Evolutionary conservation across 2,113 vertebrate genomes (phyloP).

Genomic region (Hemiprocne comata): DNA sequence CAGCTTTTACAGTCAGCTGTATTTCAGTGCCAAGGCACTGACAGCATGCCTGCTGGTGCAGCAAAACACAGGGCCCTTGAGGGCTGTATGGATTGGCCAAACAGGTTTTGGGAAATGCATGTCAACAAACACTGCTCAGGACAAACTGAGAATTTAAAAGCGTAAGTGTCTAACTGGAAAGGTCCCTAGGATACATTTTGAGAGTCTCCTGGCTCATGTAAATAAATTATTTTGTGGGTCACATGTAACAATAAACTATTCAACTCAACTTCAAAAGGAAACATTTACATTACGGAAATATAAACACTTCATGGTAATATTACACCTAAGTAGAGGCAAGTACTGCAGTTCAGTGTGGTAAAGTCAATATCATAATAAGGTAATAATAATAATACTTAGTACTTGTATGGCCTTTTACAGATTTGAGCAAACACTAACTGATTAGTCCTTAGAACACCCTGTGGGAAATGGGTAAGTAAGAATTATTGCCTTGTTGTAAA

Average conservation of each 20-base stretch:
- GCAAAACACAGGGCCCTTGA: conserved; percentile 51
- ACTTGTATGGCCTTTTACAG: conserved; percentile 46
- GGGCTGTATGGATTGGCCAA: conserved; percentile 26
- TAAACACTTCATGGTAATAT: conserved; percentile 43
- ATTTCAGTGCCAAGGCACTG: conserved; percentile 47
- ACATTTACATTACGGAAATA: conserved; percentile 45
- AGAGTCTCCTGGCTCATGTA: conserved; percentile 43
- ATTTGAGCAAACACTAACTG: conserved; percentile 46
- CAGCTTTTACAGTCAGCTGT: conserved; percentile 4
- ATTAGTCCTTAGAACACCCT: conserved; percentile 30
- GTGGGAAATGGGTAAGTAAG: conserved; percentile 6
- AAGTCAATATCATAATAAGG: conserved; percentile 57
- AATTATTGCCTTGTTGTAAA: conserved; percentile 60
- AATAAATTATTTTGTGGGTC: conserved; percentile 33
- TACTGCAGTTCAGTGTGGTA: neutral
- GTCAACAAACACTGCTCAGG: neutral
- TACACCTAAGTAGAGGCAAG: conserved; percentile 25
- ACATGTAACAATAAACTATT: conserved; percentile 12
- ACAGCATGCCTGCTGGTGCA: conserved; percentile 61
- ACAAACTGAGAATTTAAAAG: conserved; percentile 29
- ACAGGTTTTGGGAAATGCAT: conserved; percentile 11
- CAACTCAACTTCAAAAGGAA: conserved; percentile 23
- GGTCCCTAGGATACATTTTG: conserved; percentile 25
- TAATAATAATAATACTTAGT: conserved; percentile 30
- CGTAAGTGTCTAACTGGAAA: neutral